Base-by-base conservation (phyloP, 2,888 invertebrate genomes). In the Stenichneumon culpator region DNA sequence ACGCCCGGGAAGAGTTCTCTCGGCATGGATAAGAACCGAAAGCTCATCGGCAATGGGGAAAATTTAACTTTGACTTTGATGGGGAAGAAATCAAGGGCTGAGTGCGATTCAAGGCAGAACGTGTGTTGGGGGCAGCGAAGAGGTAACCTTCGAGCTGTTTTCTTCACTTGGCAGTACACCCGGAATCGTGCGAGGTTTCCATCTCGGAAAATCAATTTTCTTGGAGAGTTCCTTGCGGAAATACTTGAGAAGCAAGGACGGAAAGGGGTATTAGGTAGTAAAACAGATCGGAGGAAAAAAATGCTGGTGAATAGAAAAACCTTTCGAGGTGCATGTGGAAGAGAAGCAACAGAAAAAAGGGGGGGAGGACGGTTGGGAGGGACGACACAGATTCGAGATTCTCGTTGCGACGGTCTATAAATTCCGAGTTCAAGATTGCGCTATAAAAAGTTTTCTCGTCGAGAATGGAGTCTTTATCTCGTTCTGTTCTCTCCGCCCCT, bases 341-440 rank as follows among this genome's bases (percentile, higher is more conserved):
- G 57, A 77, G 25, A 19, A 36, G 22, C 39, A n/a, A 54, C 22
- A 14, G 65, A 16, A 72, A 74, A 36, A 25, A 54, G 22, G 11
- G 1, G n/a, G 14, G 44, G 60, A 69, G 69, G 28, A 57, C 67
- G 14, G 60, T 22, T 65, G 57, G 70, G 68, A 70, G 78, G 63
- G 72, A 54, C 68, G 80, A 78, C 16, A 47, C 74, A 73, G 80
- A 74, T 83, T 83, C 65, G 60, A 72, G 80, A 86, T 83, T 79
- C 77, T 78, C 78, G 73, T 69, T 28, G 47, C 50, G 67, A 82
- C 82, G 82, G 83, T 65, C 83, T 73, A 82, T 86, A 86, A 87
- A 87, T 86, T 86, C 80, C 74, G 69, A 79, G 83, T 70, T 82
- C 77, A 68, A 83, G 85, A 86, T 85, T 85, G 82, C 70, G 19